These are phyloP conservation scores for Capromys pilorides DNA, from an alignment of 2,797 vertebrate genomes.

Conservation along the genomic window DNA sequence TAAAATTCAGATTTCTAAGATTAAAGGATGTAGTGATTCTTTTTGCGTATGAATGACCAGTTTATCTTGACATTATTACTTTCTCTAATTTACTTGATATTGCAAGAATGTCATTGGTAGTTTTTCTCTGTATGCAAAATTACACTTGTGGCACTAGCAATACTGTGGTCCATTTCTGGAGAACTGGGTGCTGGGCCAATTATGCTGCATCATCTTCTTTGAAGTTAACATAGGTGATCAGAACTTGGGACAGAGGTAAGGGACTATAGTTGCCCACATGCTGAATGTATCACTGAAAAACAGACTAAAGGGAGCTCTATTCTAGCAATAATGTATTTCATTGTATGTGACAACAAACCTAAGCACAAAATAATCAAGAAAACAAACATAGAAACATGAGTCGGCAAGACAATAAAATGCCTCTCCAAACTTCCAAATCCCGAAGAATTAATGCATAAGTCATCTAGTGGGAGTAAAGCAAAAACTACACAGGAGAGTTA, in stretches of 20 bases:
- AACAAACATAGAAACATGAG: not conserved
- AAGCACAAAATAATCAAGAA: not conserved
- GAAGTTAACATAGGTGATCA: not conserved
- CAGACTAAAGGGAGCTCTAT: not conserved
- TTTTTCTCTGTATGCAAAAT: not conserved
- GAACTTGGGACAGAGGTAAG: not conserved
- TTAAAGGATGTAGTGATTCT: not conserved
- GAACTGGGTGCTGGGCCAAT: not conserved
- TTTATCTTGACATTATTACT: not conserved
- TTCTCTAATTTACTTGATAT: not conserved
- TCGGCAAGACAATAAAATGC: not conserved
- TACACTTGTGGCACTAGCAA: not conserved
- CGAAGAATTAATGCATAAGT: not conserved
- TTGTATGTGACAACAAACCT: not conserved
- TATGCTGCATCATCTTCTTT: not conserved
- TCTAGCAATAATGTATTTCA: not conserved
- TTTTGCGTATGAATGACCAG: not conserved
- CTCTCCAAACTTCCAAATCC: not conserved
- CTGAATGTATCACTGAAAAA: not conserved
- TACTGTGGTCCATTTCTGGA: not conserved
- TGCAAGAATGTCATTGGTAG: not conserved
- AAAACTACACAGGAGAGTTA: not conserved
- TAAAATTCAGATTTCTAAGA: not conserved
- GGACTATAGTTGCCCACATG: not conserved
- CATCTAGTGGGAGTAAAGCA: not conserved